Conservation (phyloP, 2,888 invertebrate species). For the Chalcis sispes region DNA sequence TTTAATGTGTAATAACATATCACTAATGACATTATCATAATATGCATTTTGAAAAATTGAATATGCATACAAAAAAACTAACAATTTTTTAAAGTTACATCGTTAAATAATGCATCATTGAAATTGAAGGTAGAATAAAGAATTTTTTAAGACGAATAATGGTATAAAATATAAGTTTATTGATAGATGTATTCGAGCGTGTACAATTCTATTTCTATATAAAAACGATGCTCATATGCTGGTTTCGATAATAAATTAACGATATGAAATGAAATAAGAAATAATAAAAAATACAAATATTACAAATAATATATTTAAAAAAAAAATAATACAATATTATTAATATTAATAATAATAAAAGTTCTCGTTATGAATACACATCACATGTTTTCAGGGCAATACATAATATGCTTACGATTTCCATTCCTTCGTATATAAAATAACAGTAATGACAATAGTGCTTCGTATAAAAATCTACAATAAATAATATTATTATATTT, state of each 20-base stretch:
- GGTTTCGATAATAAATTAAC: slow-evolving; percentile 61
- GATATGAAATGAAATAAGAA: slow-evolving; percentile 63
- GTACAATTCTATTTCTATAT: slow-evolving; percentile 66
- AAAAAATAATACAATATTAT: slow-evolving; percentile 52
- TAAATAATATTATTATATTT: slow-evolving; percentile 48
- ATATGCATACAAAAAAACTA: too few species aligned
- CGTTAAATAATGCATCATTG: not conserved
- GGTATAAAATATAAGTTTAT: slow-evolving; percentile 58
- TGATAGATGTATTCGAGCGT: slow-evolving; percentile 60
- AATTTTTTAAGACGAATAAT: too few species aligned
- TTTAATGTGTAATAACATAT: too few species aligned
- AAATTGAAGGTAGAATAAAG: not conserved
- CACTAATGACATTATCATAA: too few species aligned
- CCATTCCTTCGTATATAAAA: slow-evolving; percentile 49
- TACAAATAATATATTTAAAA: slow-evolving; percentile 48
- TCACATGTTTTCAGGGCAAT: slow-evolving; percentile 61
- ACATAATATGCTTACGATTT: slow-evolving; percentile 47
- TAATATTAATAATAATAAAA: slow-evolving; percentile 58
- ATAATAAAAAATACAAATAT: slow-evolving; percentile 54
- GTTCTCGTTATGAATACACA: slow-evolving; percentile 65
- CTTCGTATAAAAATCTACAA: slow-evolving; percentile 53
- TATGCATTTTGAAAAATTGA: too few species aligned
- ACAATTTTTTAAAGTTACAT: too few species aligned
- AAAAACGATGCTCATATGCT: slow-evolving; percentile 60
- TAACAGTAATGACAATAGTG: slow-evolving; percentile 52